These are phyloP conservation scores for Heliothis subflexa DNA, from an alignment of 1,140 invertebrate genomes.

Conservation along the genomic window DNA sequence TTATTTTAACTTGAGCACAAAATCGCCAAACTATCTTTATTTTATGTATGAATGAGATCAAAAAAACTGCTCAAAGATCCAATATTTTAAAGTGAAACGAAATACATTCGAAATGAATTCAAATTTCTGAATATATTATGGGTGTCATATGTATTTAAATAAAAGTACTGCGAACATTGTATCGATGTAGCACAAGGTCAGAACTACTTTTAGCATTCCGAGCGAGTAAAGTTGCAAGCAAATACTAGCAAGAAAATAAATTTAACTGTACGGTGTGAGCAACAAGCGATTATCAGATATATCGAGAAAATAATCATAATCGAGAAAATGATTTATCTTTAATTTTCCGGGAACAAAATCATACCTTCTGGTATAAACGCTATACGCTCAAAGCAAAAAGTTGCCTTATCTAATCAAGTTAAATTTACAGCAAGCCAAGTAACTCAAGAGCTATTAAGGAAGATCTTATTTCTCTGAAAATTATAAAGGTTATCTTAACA, in stretches of 20 bases:
- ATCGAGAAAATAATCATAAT: too few relatives aligned
- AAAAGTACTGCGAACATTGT: conserved; percentile 35
- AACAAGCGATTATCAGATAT: conserved; percentile 31
- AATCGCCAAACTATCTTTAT: conserved; percentile 5
- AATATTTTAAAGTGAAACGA: conserved; percentile 28
- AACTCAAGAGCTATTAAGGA: too few relatives aligned
- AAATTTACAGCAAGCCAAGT: too few relatives aligned
- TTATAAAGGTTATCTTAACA: too few relatives aligned
- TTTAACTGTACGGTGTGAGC: conserved; percentile 55
- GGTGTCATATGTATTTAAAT: conserved; percentile 50
- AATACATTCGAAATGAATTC: conserved; percentile 17
- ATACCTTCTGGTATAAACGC: neutral
- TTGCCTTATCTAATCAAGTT: too few relatives aligned
- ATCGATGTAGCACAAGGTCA: conserved; percentile 58
- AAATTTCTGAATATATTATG: conserved; percentile 23
- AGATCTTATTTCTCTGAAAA: too few relatives aligned
- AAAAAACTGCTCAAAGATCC: neutral
- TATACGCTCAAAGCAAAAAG: too few relatives aligned
- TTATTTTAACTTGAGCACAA: neutral
- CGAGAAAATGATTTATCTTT: too few relatives aligned
- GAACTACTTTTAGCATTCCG: conserved; percentile 70
- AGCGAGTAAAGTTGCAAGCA: conserved; percentile 68
- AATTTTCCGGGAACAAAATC: too few relatives aligned
- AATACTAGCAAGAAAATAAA: conserved; percentile 71
- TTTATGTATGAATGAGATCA: too few relatives aligned